Conservation (phyloP, 2,888 invertebrate genomes). For the Amiota mariae region DNA sequence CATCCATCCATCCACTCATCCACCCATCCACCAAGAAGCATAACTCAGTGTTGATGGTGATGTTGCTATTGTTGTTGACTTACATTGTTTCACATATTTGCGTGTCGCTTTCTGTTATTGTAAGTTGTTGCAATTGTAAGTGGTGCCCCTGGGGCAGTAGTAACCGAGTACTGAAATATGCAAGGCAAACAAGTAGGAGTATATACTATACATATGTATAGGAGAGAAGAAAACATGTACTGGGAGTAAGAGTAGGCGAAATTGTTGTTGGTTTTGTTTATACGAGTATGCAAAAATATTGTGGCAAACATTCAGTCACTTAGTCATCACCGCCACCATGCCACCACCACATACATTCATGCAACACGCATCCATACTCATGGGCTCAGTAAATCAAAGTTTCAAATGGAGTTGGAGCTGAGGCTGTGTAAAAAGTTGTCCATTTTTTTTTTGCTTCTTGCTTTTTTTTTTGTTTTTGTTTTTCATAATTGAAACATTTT, state of each 20-base stretch:
- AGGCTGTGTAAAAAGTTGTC: neutral
- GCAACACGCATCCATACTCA: constrained; percentile 27
- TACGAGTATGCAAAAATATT: constrained; percentile 19
- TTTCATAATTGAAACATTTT: constrained; percentile 26
- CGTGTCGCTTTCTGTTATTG: constrained; percentile 13
- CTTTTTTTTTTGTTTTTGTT: constrained; percentile 12
- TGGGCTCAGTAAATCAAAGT: constrained; percentile 6
- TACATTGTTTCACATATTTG: constrained; percentile 28
- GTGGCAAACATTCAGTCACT: constrained; percentile 9
- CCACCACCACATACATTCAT: constrained; percentile 1
- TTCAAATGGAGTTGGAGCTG: neutral
- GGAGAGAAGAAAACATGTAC: neutral
- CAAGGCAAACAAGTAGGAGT: too few relatives aligned
- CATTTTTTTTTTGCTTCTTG: neutral
- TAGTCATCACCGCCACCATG: neutral
- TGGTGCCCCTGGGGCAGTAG: neutral
- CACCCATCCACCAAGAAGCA: neutral
- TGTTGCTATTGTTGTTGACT: constrained; percentile 4
- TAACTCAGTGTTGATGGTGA: neutral
- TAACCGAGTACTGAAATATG: neutral
- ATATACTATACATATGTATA: too few relatives aligned
- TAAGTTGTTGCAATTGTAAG: constrained; percentile 4
- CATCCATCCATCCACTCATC: neutral
- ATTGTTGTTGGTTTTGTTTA: neutral
- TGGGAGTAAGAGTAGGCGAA: neutral